Evolutionary conservation across 2,888 invertebrate species (phyloP), one percentile per base, ranked within the genome.

Genomic region (Notodonta ziczac): DNA sequence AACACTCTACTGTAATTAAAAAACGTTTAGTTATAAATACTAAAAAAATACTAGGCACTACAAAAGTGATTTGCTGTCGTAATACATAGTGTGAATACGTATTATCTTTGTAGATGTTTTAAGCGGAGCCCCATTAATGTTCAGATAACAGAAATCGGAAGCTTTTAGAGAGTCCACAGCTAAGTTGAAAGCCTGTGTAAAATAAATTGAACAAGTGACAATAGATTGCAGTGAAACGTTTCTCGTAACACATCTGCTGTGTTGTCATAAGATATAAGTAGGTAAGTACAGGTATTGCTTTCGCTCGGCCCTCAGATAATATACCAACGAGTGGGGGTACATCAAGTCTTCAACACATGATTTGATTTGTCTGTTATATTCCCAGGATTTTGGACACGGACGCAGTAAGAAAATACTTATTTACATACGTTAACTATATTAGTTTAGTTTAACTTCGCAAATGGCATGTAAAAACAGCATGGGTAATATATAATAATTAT

Each of bases 201-300:
- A 76, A 77, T 80, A 75, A 81, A 80, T 78, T 80, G 80, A 73
- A 80, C 80, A 80, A 68, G 77, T 66, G 76, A 73, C 74, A 74
- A 76, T 68, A 70, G 62, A 65, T 61, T 61, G 59, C 52, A 61
- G 75, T 68, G 71, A 72, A 70, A 68, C 66, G 69, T 65, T 65
- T 67, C 71, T 65, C 57, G 66, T 66, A 62, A 64, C 24, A 24
- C 24, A 24, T 24, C 57, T 62, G 69, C 68, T 69, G 59, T 67
- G 67, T 66, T 69, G 66, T 62, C 62, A 58, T 71, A 66, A 67
- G 62, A 24, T 24, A 24, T 24, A 24, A 24, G 53, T 67, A 51
- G 16, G 24, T 51, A 51, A 4, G 6, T 14, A 59, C 59, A 65
- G 69, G 61, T 63, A 59, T 69, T 72, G 74, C 74, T 74, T 74